A percentile compares a stretch with the other conserved stretches of the same genome.
Conservation (phyloP, 2,888 invertebrate genomes). For the Chrysopilus asiliformis region DNA sequence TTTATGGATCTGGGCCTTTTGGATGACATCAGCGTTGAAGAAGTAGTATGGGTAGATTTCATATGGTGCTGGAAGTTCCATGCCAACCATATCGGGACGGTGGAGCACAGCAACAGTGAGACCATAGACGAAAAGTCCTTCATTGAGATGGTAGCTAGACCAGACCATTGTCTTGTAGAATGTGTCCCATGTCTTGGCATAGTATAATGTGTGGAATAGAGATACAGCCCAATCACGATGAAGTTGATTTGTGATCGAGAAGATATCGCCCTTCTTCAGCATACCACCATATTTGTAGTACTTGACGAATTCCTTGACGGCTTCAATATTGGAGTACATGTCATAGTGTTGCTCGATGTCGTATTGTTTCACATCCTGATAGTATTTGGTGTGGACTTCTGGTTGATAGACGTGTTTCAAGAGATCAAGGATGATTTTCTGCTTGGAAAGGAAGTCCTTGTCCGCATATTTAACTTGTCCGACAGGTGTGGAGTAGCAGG, state of each 20-base stretch:
- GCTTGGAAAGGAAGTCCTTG: slow-evolving; percentile 11
- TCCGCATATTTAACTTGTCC: slow-evolving; percentile 11
- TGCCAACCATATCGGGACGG: slow-evolving; percentile 40
- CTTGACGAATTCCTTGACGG: slow-evolving; percentile 10
- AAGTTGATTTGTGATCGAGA: slow-evolving; percentile 11
- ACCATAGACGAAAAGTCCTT: slow-evolving; percentile 45
- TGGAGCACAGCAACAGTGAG: slow-evolving; percentile 45
- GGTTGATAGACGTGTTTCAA: slow-evolving; percentile 12
- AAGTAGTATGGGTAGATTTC: slow-evolving; percentile 50
- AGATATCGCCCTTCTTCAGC: slow-evolving; percentile 11
- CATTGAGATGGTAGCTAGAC: slow-evolving; percentile 46
- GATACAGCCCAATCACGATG: slow-evolving; percentile 33
- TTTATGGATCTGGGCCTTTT: slow-evolving; percentile 33
- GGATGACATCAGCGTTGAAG: slow-evolving; percentile 42
- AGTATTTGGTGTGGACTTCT: slow-evolving; percentile 11
- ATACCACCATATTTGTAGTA: slow-evolving; percentile 4
- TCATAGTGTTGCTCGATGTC: slow-evolving; percentile 8
- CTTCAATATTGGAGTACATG: slow-evolving; percentile 7
- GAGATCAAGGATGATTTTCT: slow-evolving; percentile 13
- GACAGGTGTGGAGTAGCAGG: slow-evolving; percentile 6
- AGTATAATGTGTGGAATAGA: slow-evolving; percentile 48
- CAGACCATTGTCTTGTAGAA: slow-evolving; percentile 53
- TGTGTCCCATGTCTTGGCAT: slow-evolving; percentile 52
- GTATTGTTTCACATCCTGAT: slow-evolving; percentile 8
- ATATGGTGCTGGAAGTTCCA: slow-evolving; percentile 48